Evolutionary conservation across 2,888 invertebrate species (phyloP).

Genomic region (Ophraella communa): DNA sequence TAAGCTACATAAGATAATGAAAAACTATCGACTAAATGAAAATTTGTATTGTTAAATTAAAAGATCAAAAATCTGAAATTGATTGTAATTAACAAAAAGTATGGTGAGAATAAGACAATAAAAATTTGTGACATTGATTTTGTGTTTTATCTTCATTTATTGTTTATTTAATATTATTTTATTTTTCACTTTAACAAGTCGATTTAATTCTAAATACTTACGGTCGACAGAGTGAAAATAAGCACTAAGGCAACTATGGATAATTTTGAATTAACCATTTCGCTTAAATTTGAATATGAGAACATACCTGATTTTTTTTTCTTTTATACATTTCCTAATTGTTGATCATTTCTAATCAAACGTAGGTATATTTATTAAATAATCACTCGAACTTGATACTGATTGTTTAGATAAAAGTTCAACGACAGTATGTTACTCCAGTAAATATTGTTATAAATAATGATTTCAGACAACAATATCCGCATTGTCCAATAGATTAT

Average conservation of each 20-base stretch:
- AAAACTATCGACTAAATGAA: too few species aligned
- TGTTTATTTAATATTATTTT: neutral
- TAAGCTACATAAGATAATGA: too few species aligned
- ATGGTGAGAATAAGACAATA: too few species aligned
- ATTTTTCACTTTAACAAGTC: neutral
- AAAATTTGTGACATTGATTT: neutral
- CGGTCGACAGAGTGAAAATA: neutral
- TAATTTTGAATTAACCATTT: neutral
- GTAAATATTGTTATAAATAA: neutral
- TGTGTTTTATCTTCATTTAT: neutral
- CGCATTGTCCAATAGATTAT: constrained; percentile 1
- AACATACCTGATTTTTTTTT: neutral
- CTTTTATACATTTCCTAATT: constrained; percentile 22
- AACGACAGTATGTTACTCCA: constrained; percentile 17
- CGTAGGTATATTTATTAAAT: constrained; percentile 13
- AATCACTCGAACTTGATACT: constrained; percentile 27
- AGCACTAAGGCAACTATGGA: neutral
- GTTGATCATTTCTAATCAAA: constrained; percentile 2
- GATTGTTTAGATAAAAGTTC: constrained; percentile 27
- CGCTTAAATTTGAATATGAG: neutral
- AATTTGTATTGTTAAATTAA: too few species aligned
- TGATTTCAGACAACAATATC: neutral
- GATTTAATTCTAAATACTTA: neutral
- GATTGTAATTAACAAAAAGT: too few species aligned
- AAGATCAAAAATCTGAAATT: too few species aligned